These are phyloP conservation scores for Dryobotodes eremita DNA, from an alignment of 2,888 invertebrate genomes.

Conservation along the genomic window DNA sequence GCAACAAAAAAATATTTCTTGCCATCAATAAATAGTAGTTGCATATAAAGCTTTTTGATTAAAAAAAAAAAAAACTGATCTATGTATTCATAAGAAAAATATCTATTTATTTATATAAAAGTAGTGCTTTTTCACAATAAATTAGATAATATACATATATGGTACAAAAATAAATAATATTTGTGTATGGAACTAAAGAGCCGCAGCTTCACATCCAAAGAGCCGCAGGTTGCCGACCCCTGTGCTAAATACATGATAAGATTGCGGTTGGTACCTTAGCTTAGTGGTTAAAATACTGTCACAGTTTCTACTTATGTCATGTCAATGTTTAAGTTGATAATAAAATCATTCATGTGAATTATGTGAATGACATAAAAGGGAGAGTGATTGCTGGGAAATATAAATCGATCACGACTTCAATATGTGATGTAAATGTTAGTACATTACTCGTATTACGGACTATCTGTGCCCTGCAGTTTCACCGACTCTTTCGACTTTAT, in stretches of 20 bases:
- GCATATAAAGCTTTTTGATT: too few relatives aligned
- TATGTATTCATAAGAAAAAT: too few relatives aligned
- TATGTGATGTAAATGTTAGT: not conserved
- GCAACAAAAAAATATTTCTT: too few relatives aligned
- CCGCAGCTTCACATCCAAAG: too few relatives aligned
- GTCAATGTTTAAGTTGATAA: not conserved
- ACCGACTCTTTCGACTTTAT: not conserved
- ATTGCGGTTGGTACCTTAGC: not conserved
- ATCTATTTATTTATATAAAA: too few relatives aligned
- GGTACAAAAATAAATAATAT: too few relatives aligned
- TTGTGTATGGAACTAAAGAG: too few relatives aligned
- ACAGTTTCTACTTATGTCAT: not conserved
- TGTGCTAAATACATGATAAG: slow-evolving; percentile 27
- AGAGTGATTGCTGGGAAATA: not conserved
- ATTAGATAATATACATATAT: too few relatives aligned
- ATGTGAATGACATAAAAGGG: not conserved
- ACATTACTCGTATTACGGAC: not conserved
- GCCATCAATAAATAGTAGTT: too few relatives aligned
- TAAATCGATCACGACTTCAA: not conserved
- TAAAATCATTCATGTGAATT: not conserved
- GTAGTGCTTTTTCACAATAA: too few relatives aligned
- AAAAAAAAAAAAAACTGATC: too few relatives aligned
- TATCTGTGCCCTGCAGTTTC: not conserved
- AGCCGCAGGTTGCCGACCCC: too few relatives aligned
- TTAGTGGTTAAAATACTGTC: not conserved